These are phyloP conservation scores for Pimephales promelas DNA, from an alignment of 2,113 vertebrate genomes.

Conservation along the genomic window DNA sequence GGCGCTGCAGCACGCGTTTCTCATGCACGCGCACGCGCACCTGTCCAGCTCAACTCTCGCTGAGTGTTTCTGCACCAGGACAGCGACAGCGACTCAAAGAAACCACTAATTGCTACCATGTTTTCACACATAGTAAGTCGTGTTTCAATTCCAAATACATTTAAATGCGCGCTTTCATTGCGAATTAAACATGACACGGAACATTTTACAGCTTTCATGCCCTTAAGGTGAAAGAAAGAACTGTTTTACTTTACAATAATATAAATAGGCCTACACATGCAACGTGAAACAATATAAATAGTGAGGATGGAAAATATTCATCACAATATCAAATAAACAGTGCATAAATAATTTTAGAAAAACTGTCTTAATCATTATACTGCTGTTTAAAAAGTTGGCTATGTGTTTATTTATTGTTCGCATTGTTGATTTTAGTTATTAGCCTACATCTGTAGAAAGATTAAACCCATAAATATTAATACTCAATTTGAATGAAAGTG, in stretches of 20 bases:
- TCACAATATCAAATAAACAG: not conserved
- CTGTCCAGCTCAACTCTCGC: constrained; percentile 61
- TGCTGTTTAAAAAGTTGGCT: not conserved
- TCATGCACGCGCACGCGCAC: constrained; percentile 42
- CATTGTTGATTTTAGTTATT: not conserved
- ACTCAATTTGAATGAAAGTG: not conserved
- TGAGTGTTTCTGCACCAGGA: constrained; percentile 40
- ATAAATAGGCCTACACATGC: not conserved
- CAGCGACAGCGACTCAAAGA: constrained; percentile 61
- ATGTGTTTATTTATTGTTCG: not conserved
- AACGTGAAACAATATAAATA: not conserved
- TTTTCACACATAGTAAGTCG: constrained; percentile 68
- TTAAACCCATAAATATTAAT: not conserved
- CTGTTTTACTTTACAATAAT: not conserved
- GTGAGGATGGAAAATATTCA: not conserved
- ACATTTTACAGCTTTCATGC: not conserved
- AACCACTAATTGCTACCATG: constrained; percentile 69
- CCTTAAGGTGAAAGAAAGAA: constrained; percentile 49
- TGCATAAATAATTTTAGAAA: not conserved
- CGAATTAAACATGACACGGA: constrained; percentile 55
- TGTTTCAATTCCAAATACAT: constrained; percentile 68
- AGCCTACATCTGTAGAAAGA: not conserved
- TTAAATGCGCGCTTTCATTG: constrained; percentile 52
- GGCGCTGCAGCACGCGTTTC: constrained; percentile 65
- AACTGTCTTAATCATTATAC: not conserved